phyloP scores from a whole-genome alignment of 2,113 vertebrate genomes.

The Cololabis saira region DNA sequence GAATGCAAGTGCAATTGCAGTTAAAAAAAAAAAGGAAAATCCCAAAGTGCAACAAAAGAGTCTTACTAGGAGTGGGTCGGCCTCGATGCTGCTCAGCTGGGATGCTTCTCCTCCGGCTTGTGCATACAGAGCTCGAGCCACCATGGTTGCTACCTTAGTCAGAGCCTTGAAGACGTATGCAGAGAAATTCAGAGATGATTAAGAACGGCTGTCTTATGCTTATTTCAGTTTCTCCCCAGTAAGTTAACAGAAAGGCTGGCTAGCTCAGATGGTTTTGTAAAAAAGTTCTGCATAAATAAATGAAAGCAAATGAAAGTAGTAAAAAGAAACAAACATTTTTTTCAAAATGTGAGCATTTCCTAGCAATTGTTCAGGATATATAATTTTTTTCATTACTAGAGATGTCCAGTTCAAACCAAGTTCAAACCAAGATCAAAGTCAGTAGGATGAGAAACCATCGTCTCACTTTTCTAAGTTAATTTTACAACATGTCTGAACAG shows the following conservation, averaged over 20 bases:
- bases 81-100: constrained; percentile 67
- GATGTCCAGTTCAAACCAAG: too few species aligned
- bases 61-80: constrained; percentile 85
- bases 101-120: constrained; percentile 84
- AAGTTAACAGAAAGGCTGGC: neutral
- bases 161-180: constrained; percentile 78
- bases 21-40: neutral
- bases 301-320: neutral
- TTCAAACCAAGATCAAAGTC: too few species aligned
- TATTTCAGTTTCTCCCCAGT: neutral
- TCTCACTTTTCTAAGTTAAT: neutral
- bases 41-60: neutral
- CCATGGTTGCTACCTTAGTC: constrained; percentile 86
- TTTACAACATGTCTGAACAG: too few species aligned
- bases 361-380: too few species aligned
- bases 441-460: neutral
- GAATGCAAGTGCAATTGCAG: neutral
- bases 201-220: neutral
- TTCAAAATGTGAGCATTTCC: too few species aligned
- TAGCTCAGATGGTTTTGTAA: neutral
- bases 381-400: too few species aligned
- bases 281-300: neutral
- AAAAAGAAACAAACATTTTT: too few species aligned
- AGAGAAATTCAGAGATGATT: neutral
- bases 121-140: constrained; percentile 86